Percentiles rank a stretch among this genome's conserved stretches.
Conservation (phyloP, 2,113 vertebrate species). For the Piprites chloris region DNA sequence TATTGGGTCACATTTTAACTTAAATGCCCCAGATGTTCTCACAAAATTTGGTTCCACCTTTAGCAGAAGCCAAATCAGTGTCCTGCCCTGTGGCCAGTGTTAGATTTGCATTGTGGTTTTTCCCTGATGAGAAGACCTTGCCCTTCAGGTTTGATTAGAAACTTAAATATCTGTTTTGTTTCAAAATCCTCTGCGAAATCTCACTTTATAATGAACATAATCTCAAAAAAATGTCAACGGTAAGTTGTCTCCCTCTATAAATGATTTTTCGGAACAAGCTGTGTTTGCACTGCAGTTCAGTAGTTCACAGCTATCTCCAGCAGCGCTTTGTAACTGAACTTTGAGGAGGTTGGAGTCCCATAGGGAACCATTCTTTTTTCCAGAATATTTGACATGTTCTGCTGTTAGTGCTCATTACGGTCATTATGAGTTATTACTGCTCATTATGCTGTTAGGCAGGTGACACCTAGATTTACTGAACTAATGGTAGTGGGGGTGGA, state of each 20-base stretch:
- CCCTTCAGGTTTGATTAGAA: background rate
- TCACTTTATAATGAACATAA: background rate
- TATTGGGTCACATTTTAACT: background rate
- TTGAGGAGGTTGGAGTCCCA: conserved; percentile 31
- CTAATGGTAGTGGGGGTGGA: conserved; percentile 18
- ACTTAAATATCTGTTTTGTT: background rate
- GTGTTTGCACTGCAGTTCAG: background rate
- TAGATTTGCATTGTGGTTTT: background rate
- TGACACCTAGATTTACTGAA: conserved; percentile 57
- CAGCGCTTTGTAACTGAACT: background rate
- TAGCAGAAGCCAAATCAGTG: background rate
- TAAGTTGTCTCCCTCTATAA: background rate
- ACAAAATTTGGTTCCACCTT: background rate
- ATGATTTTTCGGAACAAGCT: background rate
- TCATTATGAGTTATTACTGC: conserved; percentile 62
- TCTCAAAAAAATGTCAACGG: conserved; percentile 19
- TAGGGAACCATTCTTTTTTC: conserved; percentile 22
- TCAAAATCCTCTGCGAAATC: background rate
- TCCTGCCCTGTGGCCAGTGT: background rate
- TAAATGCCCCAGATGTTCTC: background rate
- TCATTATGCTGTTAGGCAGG: conserved; percentile 62
- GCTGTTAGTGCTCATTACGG: conserved; percentile 62
- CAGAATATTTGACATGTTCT: conserved; percentile 62
- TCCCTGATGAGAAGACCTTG: background rate
- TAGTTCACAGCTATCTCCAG: background rate